Evolutionary conservation across 2,797 vertebrate species (phyloP).

Genomic region (Sciurus vulgaris): DNA sequence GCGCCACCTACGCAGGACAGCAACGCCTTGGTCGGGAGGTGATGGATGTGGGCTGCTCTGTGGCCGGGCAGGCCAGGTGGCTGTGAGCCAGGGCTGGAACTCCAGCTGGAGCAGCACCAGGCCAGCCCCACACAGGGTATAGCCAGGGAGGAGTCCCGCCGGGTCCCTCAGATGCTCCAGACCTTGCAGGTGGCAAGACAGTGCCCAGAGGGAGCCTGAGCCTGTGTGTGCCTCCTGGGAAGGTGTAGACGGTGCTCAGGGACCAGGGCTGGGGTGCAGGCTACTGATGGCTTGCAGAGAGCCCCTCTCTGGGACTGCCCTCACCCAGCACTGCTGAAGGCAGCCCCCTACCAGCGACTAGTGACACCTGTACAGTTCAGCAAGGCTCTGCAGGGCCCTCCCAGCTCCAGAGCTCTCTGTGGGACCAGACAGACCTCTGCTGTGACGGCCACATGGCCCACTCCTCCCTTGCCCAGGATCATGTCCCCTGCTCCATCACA

Average conservation of each 20-base stretch:
- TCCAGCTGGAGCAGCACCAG: not conserved
- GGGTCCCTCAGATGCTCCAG: not conserved
- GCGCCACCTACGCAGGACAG: not conserved
- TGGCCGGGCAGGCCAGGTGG: no score
- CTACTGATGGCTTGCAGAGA: not conserved
- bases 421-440: not conserved
- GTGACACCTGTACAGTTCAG: not conserved
- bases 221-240: not conserved
- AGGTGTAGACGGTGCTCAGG: not conserved
- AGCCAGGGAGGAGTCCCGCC: not conserved
- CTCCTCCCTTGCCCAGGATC: not conserved
- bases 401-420: rapidly evolving
- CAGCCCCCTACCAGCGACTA: not conserved
- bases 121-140: not conserved
- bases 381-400: no score
- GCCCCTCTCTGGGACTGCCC: not conserved
- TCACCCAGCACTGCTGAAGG: no score
- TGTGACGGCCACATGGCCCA: not conserved
- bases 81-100: no score
- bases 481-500: not conserved
- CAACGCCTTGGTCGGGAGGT: no score
- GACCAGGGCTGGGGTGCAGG: no score
- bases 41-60: no score
- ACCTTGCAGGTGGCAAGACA: not conserved
- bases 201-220: not conserved